phyloP scores from a whole-genome alignment of 2,888 invertebrate genomes.

The Macrosiphum euphorbiae region DNA sequence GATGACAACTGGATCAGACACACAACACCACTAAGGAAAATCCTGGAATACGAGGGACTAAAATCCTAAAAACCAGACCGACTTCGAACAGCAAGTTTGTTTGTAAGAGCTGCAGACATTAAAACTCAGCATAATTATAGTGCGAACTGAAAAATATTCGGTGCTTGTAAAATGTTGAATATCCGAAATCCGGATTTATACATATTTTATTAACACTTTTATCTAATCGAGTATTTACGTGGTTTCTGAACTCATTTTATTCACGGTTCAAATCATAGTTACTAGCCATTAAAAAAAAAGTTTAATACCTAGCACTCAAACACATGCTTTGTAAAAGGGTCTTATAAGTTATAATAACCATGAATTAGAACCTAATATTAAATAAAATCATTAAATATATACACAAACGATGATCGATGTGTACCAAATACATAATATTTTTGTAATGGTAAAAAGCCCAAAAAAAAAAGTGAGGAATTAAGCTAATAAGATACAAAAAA shows the following conservation, averaged over 20 bases:
- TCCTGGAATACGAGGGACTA: background rate
- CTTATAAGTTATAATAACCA: background rate
- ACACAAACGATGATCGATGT: background rate
- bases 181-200: background rate
- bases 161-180: background rate
- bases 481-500: background rate
- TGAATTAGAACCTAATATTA: background rate
- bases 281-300: background rate
- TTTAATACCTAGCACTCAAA: background rate
- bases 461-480: background rate
- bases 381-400: background rate
- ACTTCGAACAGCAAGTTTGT: background rate
- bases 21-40: background rate
- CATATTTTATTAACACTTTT: background rate
- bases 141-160: background rate
- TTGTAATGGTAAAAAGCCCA: background rate
- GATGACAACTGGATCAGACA: background rate
- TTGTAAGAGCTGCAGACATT: background rate
- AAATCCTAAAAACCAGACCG: background rate
- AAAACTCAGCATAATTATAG: background rate
- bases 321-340: too few species aligned
- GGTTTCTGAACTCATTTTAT: background rate
- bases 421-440: background rate
- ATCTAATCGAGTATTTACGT: too few species aligned
- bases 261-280: background rate